Evolutionary conservation across 2,888 invertebrate species (phyloP).

Genomic region (Caradrina clavipalpis): DNA sequence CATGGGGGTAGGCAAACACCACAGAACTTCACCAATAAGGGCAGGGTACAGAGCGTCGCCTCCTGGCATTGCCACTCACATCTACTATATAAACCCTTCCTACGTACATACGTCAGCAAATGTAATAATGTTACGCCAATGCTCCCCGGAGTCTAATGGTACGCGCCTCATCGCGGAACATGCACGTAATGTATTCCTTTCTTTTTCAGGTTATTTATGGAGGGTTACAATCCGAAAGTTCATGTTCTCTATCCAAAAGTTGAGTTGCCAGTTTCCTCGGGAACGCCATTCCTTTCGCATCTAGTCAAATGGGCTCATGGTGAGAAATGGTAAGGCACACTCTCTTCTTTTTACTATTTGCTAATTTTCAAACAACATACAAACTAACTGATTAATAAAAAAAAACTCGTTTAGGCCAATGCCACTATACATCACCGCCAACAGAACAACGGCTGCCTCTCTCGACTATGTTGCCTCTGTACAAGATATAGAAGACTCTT

Average conservation of each 20-base stretch:
- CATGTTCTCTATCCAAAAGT: conserved; percentile 93
- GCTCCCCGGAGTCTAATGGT: no score
- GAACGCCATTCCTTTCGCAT: conserved; percentile 95
- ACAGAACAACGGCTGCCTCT: not conserved
- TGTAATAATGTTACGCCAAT: no score
- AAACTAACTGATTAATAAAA: not conserved
- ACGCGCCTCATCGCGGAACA: no score
- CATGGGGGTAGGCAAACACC: no score
- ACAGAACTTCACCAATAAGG: no score
- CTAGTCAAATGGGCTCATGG: conserved; percentile 92
- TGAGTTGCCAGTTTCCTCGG: conserved; percentile 94
- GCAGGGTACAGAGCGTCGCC: no score
- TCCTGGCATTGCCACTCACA: no score
- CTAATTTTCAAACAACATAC: not conserved
- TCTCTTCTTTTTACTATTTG: not conserved
- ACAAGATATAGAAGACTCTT: not conserved
- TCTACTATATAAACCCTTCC: no score
- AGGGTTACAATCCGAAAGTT: conserved; percentile 93
- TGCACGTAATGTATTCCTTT: not conserved
- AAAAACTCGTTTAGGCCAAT: conserved; percentile 16
- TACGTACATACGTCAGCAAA: no score
- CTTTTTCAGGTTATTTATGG: conserved; percentile 92
- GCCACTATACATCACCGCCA: not conserved
- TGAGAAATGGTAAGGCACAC: not conserved
- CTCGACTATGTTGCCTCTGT: not conserved